phyloP scores from a whole-genome alignment of 2,888 invertebrate species.

The Meghimatium bilineatum region DNA sequence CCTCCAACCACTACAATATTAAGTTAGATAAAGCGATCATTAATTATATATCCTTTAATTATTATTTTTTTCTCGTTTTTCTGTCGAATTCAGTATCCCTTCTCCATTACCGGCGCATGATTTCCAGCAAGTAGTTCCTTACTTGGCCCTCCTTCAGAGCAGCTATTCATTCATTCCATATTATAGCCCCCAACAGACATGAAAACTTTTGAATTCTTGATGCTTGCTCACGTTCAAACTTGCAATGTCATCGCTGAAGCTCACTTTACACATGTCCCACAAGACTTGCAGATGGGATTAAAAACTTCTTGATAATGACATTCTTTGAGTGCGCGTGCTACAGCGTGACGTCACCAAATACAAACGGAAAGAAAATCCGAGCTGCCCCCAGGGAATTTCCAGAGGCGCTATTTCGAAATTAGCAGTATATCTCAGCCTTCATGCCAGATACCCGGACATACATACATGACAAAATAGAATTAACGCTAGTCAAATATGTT shows the following conservation, averaged over 20 bases:
- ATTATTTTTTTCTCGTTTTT: background rate
- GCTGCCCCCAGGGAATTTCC: slow-evolving; percentile 19
- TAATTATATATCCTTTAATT: background rate
- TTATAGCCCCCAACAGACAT: slow-evolving; percentile 34
- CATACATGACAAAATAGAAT: slow-evolving; percentile 30
- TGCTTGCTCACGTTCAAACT: slow-evolving; percentile 39
- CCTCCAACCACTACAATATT: too few species aligned
- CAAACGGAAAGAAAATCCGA: slow-evolving; percentile 45
- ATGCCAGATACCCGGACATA: background rate
- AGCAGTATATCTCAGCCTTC: slow-evolving; percentile 19
- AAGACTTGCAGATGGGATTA: slow-evolving; percentile 40
- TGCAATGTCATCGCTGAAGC: slow-evolving; percentile 27
- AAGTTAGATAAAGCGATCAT: background rate
- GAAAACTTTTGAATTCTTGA: slow-evolving; percentile 29
- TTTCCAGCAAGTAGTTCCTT: slow-evolving; percentile 21
- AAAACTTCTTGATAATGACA: slow-evolving; percentile 42
- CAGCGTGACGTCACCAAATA: slow-evolving; percentile 39
- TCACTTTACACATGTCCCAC: slow-evolving; percentile 36
- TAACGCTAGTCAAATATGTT: background rate
- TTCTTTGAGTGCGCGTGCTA: slow-evolving; percentile 34
- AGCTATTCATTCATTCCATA: slow-evolving; percentile 29
- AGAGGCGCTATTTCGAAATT: slow-evolving; percentile 31
- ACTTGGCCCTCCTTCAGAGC: background rate
- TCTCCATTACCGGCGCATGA: background rate
- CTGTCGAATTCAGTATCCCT: background rate